phyloP scores from a whole-genome alignment of 1,140 invertebrate species.

The Drosophila nigromelanica region DNA sequence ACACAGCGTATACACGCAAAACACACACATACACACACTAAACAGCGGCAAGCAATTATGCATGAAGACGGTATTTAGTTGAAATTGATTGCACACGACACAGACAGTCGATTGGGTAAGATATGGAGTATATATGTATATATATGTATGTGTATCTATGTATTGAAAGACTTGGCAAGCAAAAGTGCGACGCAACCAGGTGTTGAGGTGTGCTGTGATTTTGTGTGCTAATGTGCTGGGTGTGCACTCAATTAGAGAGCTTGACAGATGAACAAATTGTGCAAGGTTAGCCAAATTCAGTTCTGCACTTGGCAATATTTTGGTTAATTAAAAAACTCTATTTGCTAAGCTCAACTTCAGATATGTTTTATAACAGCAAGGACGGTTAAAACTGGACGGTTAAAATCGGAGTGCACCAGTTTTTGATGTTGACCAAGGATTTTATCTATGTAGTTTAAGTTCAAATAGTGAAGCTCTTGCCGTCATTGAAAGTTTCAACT shows the following conservation, averaged over 20 bases:
- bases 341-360: neutral
- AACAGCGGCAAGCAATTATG: slow-evolving; percentile 63
- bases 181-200: slow-evolving; percentile 51
- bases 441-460: neutral
- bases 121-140: slow-evolving; percentile 27
- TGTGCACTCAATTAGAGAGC: slow-evolving; percentile 61
- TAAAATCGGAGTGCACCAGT: too few relatives aligned
- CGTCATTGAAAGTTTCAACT: too few relatives aligned
- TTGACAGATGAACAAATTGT: slow-evolving; percentile 48
- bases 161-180: slow-evolving; percentile 23
- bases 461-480: too few relatives aligned
- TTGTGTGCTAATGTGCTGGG: slow-evolving; percentile 28
- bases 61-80: slow-evolving; percentile 72
- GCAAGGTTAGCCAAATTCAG: slow-evolving; percentile 45
- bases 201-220: slow-evolving; percentile 48
- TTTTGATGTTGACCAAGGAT: too few relatives aligned
- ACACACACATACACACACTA: slow-evolving; percentile 15
- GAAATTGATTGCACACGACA: slow-evolving; percentile 68
- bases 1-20: neutral
- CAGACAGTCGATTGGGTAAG: slow-evolving; percentile 47
- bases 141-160: neutral
- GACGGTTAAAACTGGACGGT: too few relatives aligned
- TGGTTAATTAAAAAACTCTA: slow-evolving; percentile 50
- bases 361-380: neutral
- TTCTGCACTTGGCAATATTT: slow-evolving; percentile 45